Percentiles rank a stretch among this genome's conserved stretches.
Evolutionary conservation across 2,888 invertebrate species (phyloP).

Genomic region (Scaptomyza caliginosa): DNA sequence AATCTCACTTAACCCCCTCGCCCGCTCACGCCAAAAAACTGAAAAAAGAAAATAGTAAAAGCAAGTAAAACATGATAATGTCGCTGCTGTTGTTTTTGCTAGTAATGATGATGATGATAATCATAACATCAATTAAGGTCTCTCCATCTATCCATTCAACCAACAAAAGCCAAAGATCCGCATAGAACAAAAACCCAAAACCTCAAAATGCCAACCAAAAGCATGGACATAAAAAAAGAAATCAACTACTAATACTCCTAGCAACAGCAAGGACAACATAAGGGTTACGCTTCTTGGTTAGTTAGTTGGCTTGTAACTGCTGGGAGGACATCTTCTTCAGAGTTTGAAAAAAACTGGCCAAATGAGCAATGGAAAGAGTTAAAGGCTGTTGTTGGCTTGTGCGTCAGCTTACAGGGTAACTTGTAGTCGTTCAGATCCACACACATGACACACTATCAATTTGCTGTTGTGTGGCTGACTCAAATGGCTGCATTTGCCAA

Average conservation of each 20-base stretch:
- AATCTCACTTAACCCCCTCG: slow-evolving; percentile 38
- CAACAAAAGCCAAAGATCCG: slow-evolving; percentile 50
- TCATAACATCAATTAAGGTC: slow-evolving; percentile 72
- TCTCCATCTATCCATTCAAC: slow-evolving; percentile 58
- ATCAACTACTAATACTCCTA: too few species aligned
- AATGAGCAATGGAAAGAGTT: slow-evolving; percentile 1
- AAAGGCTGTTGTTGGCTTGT: slow-evolving; percentile 33
- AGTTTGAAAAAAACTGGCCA: neutral
- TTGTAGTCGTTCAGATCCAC: too few species aligned
- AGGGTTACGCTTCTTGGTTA: slow-evolving; percentile 40
- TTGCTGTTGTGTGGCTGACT: slow-evolving; percentile 25
- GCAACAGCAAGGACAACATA: slow-evolving; percentile 18
- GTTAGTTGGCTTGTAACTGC: slow-evolving; percentile 34
- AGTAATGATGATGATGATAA: slow-evolving; percentile 49
- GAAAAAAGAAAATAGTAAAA: slow-evolving; percentile 17
- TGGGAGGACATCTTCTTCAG: slow-evolving; percentile 35
- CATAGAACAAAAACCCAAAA: slow-evolving; percentile 40
- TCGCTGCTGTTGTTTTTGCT: slow-evolving; percentile 7
- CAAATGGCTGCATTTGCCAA: slow-evolving; percentile 37
- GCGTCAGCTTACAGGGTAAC: slow-evolving; percentile 8
- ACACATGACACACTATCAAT: neutral
- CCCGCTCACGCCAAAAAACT: slow-evolving; percentile 22
- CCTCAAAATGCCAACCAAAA: slow-evolving; percentile 50
- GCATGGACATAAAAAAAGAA: too few species aligned
- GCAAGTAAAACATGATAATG: slow-evolving; percentile 22